Percentiles rank a stretch among this genome's conserved stretches.
phyloP scores from a whole-genome alignment of 2,888 invertebrate genomes.

The Frankliniella fusca region DNA sequence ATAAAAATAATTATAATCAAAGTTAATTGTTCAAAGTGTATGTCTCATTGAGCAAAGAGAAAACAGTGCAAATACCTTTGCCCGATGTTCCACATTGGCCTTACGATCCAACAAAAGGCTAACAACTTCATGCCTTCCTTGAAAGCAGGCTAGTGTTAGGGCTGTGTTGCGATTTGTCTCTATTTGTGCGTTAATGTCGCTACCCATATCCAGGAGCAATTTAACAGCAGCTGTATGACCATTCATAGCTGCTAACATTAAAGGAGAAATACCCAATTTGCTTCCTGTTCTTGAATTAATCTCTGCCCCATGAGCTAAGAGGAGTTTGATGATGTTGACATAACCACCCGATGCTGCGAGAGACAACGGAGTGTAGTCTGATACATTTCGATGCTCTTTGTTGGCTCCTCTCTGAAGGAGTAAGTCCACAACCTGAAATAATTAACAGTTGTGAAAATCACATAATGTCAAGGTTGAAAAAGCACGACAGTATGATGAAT shows the following conservation, averaged over 20 bases:
- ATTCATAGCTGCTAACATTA: slow-evolving; percentile 99
- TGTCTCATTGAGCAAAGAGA: slow-evolving; percentile 13
- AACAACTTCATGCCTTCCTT: slow-evolving; percentile 98
- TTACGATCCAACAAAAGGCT: slow-evolving; percentile 91
- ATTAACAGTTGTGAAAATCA: not conserved
- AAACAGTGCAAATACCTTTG: slow-evolving; percentile 60
- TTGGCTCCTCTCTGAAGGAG: slow-evolving; percentile 85
- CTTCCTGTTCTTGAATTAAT: slow-evolving; percentile 97
- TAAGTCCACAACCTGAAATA: slow-evolving; percentile 72
- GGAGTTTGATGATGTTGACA: slow-evolving; percentile 93
- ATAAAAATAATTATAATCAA: slow-evolving; percentile 38
- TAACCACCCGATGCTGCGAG: slow-evolving; percentile 97
- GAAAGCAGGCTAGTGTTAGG: slow-evolving; percentile 96
- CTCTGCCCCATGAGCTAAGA: slow-evolving; percentile 92
- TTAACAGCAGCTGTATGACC: slow-evolving; percentile 94
- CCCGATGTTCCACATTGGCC: slow-evolving; percentile 98
- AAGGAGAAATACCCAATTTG: slow-evolving; percentile 94
- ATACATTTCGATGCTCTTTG: slow-evolving; percentile 97
- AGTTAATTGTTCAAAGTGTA: slow-evolving; percentile 23
- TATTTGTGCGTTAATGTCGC: slow-evolving; percentile 98
- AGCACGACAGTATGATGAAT: not conserved
- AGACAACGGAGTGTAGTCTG: slow-evolving; percentile 98
- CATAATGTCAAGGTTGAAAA: not conserved
- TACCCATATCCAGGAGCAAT: slow-evolving; percentile 92
- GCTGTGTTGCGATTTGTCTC: slow-evolving; percentile 99